Evolutionary conservation across 2,797 vertebrate genomes (phyloP).

Genomic region (Sebastes itinus): DNA sequence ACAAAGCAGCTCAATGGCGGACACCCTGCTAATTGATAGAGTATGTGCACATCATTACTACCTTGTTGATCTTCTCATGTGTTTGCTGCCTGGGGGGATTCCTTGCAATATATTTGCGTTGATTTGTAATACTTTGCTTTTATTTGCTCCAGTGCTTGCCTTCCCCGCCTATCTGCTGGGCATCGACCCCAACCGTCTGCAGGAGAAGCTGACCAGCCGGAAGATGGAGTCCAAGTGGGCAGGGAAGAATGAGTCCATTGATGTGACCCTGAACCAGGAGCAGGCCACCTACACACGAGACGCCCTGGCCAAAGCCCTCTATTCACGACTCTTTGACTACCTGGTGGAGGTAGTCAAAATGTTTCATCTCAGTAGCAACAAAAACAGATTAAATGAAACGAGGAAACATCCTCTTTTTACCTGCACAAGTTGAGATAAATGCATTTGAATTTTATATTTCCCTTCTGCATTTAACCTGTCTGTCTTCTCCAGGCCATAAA

Average conservation of each 20-base stretch:
- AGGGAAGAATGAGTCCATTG: constrained; percentile 92
- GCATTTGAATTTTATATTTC: not conserved
- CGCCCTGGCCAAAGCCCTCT: constrained; percentile 96
- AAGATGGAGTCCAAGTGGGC: constrained; percentile 99
- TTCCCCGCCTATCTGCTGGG: constrained; percentile 97
- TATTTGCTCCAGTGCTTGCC: constrained; percentile 85
- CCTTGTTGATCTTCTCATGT: constrained; percentile 36
- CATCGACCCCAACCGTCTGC: constrained; percentile 88
- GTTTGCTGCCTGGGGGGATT: constrained; percentile 3
- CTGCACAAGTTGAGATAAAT: not conserved
- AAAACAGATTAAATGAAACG: not conserved
- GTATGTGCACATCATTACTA: not conserved
- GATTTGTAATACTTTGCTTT: not conserved
- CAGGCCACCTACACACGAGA: constrained; percentile 95
- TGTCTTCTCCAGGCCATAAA: constrained; percentile 87
- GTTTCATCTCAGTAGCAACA: not conserved
- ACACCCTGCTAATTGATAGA: constrained; percentile 26
- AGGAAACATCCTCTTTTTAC: not conserved
- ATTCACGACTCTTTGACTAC: constrained; percentile 92
- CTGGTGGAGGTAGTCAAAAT: constrained; percentile 89
- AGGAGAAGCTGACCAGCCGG: constrained; percentile 94
- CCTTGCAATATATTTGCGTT: not conserved
- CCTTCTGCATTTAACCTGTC: not conserved
- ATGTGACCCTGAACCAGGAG: constrained; percentile 94
- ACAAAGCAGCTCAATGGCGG: constrained; percentile 12